Evolutionary conservation across 2,797 vertebrate genomes (phyloP).

Genomic region (Acomys russatus): DNA sequence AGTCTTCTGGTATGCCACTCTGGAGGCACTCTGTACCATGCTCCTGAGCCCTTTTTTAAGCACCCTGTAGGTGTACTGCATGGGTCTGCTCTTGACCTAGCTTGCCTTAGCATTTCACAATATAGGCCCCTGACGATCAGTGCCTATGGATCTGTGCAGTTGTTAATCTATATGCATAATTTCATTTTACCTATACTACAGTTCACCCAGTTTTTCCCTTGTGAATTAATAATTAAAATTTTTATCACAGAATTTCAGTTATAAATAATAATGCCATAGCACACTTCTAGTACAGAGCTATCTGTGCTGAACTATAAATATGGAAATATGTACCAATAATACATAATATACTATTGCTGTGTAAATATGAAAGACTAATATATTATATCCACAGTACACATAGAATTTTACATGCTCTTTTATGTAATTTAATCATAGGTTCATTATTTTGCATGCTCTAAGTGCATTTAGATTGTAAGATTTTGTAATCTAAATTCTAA

Average conservation of each 20-base stretch:
- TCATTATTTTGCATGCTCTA: background rate
- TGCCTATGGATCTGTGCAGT: background rate
- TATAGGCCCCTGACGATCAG: background rate
- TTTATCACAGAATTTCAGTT: background rate
- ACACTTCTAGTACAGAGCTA: background rate
- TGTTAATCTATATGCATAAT: background rate
- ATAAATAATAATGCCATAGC: background rate
- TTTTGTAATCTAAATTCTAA: conserved; percentile 14
- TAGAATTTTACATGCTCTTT: background rate
- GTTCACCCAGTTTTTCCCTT: background rate
- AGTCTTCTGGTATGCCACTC: background rate
- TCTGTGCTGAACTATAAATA: background rate
- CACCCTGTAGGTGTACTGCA: background rate
- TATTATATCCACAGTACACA: background rate
- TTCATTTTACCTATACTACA: background rate
- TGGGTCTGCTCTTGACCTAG: background rate
- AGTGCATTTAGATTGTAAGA: background rate
- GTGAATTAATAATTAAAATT: conserved; percentile 22
- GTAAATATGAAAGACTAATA: background rate
- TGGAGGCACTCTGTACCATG: background rate
- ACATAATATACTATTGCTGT: background rate
- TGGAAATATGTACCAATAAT: background rate
- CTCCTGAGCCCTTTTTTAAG: background rate
- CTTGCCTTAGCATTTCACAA: background rate
- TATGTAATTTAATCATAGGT: background rate